A percentile compares a stretch with the other conserved stretches of the same genome.
Conservation (phyloP, 2,113 vertebrate species). For the Calonectris borealis region DNA sequence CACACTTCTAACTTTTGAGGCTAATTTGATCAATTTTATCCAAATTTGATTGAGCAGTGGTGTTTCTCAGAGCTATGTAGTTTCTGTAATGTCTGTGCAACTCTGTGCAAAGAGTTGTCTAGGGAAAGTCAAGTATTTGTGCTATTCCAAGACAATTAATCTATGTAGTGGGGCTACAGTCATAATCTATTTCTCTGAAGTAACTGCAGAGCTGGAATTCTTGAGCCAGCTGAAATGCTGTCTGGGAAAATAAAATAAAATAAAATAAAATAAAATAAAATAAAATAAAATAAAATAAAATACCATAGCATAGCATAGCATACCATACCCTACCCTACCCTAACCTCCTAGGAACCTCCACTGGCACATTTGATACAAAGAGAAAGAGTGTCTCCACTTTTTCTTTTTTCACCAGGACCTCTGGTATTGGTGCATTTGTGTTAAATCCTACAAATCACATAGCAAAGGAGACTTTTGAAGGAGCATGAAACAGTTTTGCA, state of each 20-base stretch:
- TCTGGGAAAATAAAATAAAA: not conserved
- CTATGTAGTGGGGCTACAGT: not conserved
- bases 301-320: no score
- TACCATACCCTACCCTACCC: no score
- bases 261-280: not conserved
- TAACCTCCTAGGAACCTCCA: not conserved
- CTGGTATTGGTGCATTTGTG: not conserved
- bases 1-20: not conserved
- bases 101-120: not conserved
- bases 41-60: not conserved
- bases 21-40: not conserved
- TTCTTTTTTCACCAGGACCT: not conserved
- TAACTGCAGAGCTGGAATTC: not conserved
- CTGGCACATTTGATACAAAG: not conserved
- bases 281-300: no score
- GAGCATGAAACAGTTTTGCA: not conserved
- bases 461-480: not conserved
- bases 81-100: not conserved
- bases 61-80: not conserved
- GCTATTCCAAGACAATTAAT: not conserved
- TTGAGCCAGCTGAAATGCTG: not conserved
- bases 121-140: not conserved
- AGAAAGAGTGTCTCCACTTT: not conserved
- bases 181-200: not conserved
- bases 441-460: not conserved